A percentile compares a stretch with the other conserved stretches of the same genome.
Conservation (phyloP, 1,140 invertebrate genomes). For the Thrips palmi region DNA sequence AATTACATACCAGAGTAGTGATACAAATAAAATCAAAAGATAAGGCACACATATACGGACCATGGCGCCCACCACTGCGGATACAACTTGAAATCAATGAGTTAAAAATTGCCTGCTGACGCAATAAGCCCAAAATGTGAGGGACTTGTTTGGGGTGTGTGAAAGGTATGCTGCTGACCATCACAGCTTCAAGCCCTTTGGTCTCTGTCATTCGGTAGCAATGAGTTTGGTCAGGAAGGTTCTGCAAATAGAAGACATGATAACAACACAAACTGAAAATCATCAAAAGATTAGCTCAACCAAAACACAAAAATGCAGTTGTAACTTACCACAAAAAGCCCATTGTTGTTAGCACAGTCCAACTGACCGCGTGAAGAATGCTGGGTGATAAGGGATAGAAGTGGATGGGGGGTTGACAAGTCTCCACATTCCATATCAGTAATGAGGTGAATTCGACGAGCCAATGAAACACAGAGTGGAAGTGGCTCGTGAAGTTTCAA, state of each 20-base stretch:
- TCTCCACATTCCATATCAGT: conserved; percentile 54
- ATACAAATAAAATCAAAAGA: too few species aligned
- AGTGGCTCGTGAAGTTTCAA: conserved; percentile 71
- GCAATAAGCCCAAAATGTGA: conserved; percentile 59
- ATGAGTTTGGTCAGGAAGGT: conserved; percentile 78
- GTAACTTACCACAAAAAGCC: conserved; percentile 53
- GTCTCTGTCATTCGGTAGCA: conserved; percentile 83
- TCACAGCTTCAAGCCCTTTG: conserved; percentile 54
- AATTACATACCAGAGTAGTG: too few species aligned
- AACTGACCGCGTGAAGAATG: conserved; percentile 47
- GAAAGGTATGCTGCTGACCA: conserved; percentile 72
- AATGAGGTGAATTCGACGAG: conserved; percentile 51
- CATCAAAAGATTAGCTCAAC: conserved; percentile 1
- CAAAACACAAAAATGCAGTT: conserved; percentile 4
- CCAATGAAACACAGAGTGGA: conserved; percentile 57
- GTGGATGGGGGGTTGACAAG: conserved; percentile 37
- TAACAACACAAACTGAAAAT: conserved; percentile 9
- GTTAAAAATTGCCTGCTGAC: conserved; percentile 86
- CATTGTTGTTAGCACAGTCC: conserved; percentile 47
- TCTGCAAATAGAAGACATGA: conserved; percentile 33
- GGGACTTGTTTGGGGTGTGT: conserved; percentile 88
- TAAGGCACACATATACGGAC: too few species aligned
- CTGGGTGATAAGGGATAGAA: conserved; percentile 57
- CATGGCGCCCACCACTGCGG: too few species aligned
- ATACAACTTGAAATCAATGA: conserved; percentile 74